Evolutionary conservation across 2,797 vertebrate species (phyloP).

Genomic region (Lepilemur ruficaudatus): DNA sequence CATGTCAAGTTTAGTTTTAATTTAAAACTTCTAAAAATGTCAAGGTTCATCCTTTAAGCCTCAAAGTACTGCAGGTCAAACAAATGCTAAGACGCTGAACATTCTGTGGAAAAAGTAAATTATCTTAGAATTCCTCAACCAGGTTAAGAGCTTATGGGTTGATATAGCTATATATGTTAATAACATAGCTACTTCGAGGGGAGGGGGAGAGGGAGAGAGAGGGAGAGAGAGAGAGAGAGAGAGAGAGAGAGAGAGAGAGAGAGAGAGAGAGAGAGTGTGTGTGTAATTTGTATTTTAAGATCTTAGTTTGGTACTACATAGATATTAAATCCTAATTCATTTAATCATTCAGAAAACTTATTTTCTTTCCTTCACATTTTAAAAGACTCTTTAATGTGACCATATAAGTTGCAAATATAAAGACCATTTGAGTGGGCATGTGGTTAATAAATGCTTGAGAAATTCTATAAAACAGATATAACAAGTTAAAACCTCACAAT

Average conservation of each 20-base stretch:
- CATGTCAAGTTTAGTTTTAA: slow-evolving; percentile 58
- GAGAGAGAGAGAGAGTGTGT: too few relatives aligned
- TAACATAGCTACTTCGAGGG: slow-evolving; percentile 72
- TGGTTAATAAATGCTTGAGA: slow-evolving; percentile 68
- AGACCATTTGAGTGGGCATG: slow-evolving; percentile 48
- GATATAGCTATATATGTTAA: slow-evolving; percentile 60
- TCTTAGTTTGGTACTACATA: slow-evolving; percentile 71
- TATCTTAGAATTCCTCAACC: slow-evolving; percentile 70
- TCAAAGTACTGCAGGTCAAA: slow-evolving; percentile 79
- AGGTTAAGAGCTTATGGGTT: slow-evolving; percentile 60
- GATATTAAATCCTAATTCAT: slow-evolving; percentile 82
- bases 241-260: too few relatives aligned
- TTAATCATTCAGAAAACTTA: slow-evolving; percentile 80
- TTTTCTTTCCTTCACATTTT: slow-evolving; percentile 71
- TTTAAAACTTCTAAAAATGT: background rate
- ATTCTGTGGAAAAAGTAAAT: slow-evolving; percentile 78
- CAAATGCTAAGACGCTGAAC: slow-evolving; percentile 77
- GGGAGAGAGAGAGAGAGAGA: too few relatives aligned
- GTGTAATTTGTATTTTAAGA: slow-evolving; percentile 77
- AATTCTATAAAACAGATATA: slow-evolving; percentile 64
- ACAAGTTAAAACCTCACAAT: slow-evolving; percentile 44
- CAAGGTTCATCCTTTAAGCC: slow-evolving; percentile 64
- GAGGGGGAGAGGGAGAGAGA: too few relatives aligned
- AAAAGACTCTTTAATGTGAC: slow-evolving; percentile 63
- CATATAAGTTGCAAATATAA: slow-evolving; percentile 73